Evolutionary conservation across 2,113 vertebrate species (phyloP), one percentile per base, ranked within the genome.

Genomic region (Ochotona princeps): DNA sequence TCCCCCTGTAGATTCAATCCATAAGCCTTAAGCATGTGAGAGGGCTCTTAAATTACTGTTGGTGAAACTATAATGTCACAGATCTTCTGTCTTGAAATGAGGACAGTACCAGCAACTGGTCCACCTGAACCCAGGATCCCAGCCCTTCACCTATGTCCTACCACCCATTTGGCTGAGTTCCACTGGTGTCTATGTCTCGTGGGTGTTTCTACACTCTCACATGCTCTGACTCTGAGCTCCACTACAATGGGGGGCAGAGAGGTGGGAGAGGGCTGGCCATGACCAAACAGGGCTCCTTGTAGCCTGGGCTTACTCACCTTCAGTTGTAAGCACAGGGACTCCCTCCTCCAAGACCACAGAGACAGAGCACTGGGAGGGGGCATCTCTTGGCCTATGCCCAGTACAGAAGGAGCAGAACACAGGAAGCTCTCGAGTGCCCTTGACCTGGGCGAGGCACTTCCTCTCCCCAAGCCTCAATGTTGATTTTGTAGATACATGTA

Each of bases 231-330:
- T 81, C 69, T 60, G 61, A 57, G 28, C 57, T 13, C 69, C 20
- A 57, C 7, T 1, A 0, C 0, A 2, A 38, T 73, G 8, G 17
- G 14, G 23, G 1, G 2, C 25, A 3, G 30, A 26, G 6, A 47
- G 11, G 14, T 3, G 21, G 7, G 14, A 30, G 26, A 20, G 8
- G 35, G 84, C 28, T 0, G 18, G n/a, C 67, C 47, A 2, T 70
- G 66, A 60, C 30, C 32, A 9, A 32, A 8, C 13, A 30, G 35
- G 14, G 17, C 3, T 38, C 8, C 51, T 47, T 57, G 75, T 30
- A 49, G 28, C 30, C 35, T 25, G 20, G 63, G 6, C 25, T 38
- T 25, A 49, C 7, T 23, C 4, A 1, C n/a, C 26, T 20, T 35
- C 25, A 44, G 20, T 49, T 44, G 2, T 7, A 1, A 23, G 87